Percentiles rank a stretch among this genome's conserved stretches.
These are phyloP conservation scores for Metridium senile DNA, from an alignment of 92 coral and sea anemone species.

Conservation along the genomic window DNA sequence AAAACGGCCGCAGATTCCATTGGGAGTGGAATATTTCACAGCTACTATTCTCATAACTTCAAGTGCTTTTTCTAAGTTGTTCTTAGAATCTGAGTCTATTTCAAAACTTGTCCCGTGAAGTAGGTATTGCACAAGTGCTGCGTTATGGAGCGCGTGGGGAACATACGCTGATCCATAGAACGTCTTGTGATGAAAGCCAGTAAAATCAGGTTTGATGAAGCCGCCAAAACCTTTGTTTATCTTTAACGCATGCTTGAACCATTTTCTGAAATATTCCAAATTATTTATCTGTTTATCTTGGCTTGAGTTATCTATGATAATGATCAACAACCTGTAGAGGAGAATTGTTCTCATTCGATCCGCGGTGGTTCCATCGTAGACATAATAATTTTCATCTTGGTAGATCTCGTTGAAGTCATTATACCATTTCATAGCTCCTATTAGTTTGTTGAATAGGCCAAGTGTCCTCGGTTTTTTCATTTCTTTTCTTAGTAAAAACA, in stretches of 20 bases:
- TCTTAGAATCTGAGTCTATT: conserved; percentile 9
- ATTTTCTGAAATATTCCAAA: conserved; percentile 40
- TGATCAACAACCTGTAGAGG: conserved; percentile 49
- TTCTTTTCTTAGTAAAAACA: conserved; percentile 42
- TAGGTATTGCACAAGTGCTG: conserved; percentile 44
- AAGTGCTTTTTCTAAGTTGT: conserved; percentile 37
- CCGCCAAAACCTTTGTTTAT: conserved; percentile 59
- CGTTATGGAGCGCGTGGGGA: conserved; percentile 52
- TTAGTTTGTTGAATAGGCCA: not conserved
- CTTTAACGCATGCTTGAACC: conserved; percentile 54
- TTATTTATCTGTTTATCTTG: conserved; percentile 53
- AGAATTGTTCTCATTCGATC: conserved; percentile 65
- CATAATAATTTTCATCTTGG: conserved; percentile 24
- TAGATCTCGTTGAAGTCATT: conserved; percentile 70
- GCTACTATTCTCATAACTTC: conserved; percentile 41
- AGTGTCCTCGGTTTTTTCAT: not conserved
- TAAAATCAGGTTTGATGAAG: conserved; percentile 58
- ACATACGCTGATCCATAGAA: conserved; percentile 62
- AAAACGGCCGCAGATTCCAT: conserved; percentile 53
- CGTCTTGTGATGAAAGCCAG: conserved; percentile 54
- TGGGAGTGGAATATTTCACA: conserved; percentile 57
- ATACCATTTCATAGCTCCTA: conserved; percentile 55
- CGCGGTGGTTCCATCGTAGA: conserved; percentile 60
- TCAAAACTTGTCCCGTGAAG: conserved; percentile 34
- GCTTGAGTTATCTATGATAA: conserved; percentile 62